Evolutionary conservation across 2,797 vertebrate species (phyloP), one percentile per base, ranked within the genome.

Genomic region (Gambusia yucatana): DNA sequence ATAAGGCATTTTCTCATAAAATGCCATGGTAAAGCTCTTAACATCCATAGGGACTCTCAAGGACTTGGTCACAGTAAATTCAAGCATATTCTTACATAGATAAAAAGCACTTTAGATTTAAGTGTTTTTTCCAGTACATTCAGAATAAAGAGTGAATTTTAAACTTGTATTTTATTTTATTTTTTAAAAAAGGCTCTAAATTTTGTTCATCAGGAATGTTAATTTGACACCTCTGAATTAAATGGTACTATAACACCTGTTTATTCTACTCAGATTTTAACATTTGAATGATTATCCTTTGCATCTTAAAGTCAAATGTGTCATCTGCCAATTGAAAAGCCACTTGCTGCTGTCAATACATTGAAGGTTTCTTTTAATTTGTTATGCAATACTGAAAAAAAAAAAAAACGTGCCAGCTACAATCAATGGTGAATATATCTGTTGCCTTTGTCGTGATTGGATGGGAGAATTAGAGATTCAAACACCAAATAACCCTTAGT

Each of bases 251-350:
- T 79, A 77, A 73, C 59, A 65, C 59, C 76, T 61, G 65, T 70
- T 57, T 79, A 72, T 82, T 80, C 79, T 81, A 75, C 75, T 41
- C 76, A 79, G 79, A 43, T 74, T 63, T 75, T 70, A 55, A 82
- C 76, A 78, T 61, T 73, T 52, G 73, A 74, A 59, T 71, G 85
- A 84, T n/a, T 36, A 76, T 75, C 47, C 20, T 46, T 17, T 46
- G 46, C 70, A 57, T 75, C 65, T 67, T 75, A 82, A 85, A 78
- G 61, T 1, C 3, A 74, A 80, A 65, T 83, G 33, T 67, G 72
- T 82, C 85, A 88, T 88, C 79, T 88, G 87, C 57, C 55, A 8
- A 77, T 81, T 10, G 73, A 83, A 77, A 67, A 67, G 16, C 6
- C 14, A 65, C 63, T 22, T 39, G 17, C 20, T 67, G 63, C 7